A percentile compares a stretch with the other conserved stretches of the same genome.
Conservation (phyloP, 2,888 invertebrate species). For the Eurois occulta region DNA sequence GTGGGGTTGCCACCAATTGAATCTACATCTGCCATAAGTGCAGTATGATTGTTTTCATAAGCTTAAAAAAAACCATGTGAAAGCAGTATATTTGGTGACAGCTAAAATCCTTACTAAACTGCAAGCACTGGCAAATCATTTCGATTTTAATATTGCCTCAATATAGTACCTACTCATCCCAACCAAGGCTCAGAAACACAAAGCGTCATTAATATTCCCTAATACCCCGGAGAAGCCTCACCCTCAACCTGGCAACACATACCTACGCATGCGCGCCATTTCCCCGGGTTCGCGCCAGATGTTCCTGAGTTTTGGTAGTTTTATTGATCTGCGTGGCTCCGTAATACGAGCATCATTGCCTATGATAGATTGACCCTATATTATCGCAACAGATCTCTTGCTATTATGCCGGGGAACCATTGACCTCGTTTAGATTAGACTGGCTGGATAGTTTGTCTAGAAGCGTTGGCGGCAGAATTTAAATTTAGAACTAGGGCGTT, state of each 20-base stretch:
- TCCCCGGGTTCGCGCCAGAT: slow-evolving; percentile 84
- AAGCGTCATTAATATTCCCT: slow-evolving; percentile 5
- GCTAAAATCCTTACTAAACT: neutral
- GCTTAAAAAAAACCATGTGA: neutral
- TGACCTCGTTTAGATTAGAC: slow-evolving; percentile 55
- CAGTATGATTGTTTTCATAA: neutral
- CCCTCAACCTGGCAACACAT: slow-evolving; percentile 74
- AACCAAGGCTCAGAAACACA: neutral
- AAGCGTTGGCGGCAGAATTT: slow-evolving; percentile 30
- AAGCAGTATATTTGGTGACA: neutral
- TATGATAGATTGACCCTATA: slow-evolving; percentile 71
- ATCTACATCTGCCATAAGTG: slow-evolving; percentile 8
- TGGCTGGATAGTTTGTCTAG: slow-evolving; percentile 37
- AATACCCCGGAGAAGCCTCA: slow-evolving; percentile 7
- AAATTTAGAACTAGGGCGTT: slow-evolving; percentile 41
- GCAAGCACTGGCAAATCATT: neutral
- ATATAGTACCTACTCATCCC: neutral
- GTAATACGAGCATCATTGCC: slow-evolving; percentile 75
- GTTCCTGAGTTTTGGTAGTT: slow-evolving; percentile 83
- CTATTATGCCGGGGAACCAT: slow-evolving; percentile 47
- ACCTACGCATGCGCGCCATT: slow-evolving; percentile 79
- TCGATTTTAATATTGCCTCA: neutral
- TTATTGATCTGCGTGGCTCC: slow-evolving; percentile 85
- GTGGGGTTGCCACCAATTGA: slow-evolving; percentile 71
- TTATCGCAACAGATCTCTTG: slow-evolving; percentile 61